Conservation (phyloP, 2,888 invertebrate genomes). For the Sympetrum striolatum region DNA sequence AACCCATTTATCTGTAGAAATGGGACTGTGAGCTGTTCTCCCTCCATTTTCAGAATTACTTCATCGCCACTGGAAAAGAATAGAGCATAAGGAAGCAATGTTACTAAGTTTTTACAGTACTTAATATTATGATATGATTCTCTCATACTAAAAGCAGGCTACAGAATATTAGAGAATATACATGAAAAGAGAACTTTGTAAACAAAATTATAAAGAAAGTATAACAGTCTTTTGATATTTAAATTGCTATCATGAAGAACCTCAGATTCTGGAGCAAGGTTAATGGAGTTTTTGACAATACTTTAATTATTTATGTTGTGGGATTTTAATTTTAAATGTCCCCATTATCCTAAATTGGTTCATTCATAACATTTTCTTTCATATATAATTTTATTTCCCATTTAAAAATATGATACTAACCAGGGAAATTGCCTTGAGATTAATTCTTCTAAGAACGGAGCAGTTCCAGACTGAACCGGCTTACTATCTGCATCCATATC, state of each 20-base stretch:
- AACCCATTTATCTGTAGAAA: constrained; percentile 71
- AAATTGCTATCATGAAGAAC: no score
- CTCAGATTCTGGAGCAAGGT: no score
- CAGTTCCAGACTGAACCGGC: constrained; percentile 73
- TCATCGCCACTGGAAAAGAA: constrained; percentile 65
- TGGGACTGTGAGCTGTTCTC: constrained; percentile 68
- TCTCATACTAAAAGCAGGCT: not conserved
- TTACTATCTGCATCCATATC: constrained; percentile 68
- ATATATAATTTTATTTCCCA: no score
- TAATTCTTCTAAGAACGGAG: constrained; percentile 70
- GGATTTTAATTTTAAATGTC: no score
- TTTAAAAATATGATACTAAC: constrained; percentile 48
- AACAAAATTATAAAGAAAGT: no score
- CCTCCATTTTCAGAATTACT: constrained; percentile 65
- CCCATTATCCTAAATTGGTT: no score
- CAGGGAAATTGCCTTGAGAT: constrained; percentile 69
- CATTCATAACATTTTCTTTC: no score
- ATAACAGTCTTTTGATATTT: no score
- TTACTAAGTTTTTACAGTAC: not conserved
- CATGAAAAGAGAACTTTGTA: not conserved
- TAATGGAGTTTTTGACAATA: no score
- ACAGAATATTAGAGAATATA: not conserved
- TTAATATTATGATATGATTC: not conserved
- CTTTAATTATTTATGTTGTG: no score
- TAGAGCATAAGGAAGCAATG: not conserved